Evolutionary conservation across 2,113 vertebrate genomes (phyloP), one percentile per base, ranked within the genome.

Genomic region (Phaetusa simplex): DNA sequence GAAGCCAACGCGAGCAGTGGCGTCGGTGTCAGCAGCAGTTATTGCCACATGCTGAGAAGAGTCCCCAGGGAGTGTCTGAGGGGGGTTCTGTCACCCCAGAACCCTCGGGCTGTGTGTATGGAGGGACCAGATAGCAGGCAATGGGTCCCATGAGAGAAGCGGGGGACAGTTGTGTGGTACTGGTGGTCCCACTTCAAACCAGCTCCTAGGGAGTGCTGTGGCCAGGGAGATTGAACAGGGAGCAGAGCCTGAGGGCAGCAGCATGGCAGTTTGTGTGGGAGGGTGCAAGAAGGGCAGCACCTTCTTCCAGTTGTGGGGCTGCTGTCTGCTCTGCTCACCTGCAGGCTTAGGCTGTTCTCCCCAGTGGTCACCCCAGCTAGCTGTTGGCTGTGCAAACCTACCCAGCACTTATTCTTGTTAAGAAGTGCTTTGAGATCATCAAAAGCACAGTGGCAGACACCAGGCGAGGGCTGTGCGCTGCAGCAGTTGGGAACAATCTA

Each of bases 151-250:
- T 49, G 56, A 78, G 47, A 82, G 59, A 24, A 20, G 9, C 6
- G 2, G 43, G 40, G 58, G 23, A n/a, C 23, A 73, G 47, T 5
- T 79, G 27, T 7, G 23, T 49, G 14, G 9, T 78, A 36, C 22
- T 5, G 0, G 1, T 1, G 5, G 27, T 62, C 30, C 6, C 32
- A n/a, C 21, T 67, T 86, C 40, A 9, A 58, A 73, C 12, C 29
- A 13, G 32, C 11, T 59, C 30, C 15, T 72, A 66, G n/a, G 27
- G 40, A 85, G 30, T 7, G 5, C 32, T 40, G 23, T 6, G 36
- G 49, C 13, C 26, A 53, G 34, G 19, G 30, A 5, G 2, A 56
- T 14, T 16, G 55, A 84, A 80, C 9, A 36, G 13, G 22, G n/a
- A 62, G 40, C 6, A 50, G 32, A 45, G 12, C 27, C 67, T 59